Percentiles rank a stretch among this genome's conserved stretches.
Evolutionary conservation across 2,888 invertebrate species (phyloP).

Genomic region (Nemurella pictetii): DNA sequence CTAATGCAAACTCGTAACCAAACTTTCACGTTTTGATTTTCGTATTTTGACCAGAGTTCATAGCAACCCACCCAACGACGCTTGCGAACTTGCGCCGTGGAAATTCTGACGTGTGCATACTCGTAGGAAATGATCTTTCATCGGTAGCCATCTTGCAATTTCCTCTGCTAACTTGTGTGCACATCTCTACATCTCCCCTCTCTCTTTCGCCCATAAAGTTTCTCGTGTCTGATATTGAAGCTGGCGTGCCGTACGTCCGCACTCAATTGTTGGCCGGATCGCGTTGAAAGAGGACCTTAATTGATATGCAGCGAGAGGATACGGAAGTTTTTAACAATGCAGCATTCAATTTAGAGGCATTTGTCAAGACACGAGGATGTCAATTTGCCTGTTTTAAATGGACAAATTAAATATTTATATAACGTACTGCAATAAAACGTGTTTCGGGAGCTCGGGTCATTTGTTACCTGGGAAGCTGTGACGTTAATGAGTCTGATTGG

Average conservation of each 20-base stretch:
- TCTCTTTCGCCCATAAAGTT: too few relatives aligned
- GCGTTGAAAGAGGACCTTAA: not conserved
- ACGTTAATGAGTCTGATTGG: not conserved
- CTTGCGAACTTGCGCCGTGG: not conserved
- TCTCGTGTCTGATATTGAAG: not conserved
- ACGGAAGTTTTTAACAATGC: not conserved
- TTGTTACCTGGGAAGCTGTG: not conserved
- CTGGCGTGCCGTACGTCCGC: not conserved
- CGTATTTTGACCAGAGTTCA: not conserved
- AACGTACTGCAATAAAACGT: not conserved
- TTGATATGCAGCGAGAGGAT: not conserved
- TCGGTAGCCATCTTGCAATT: conserved; percentile 8
- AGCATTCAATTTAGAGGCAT: not conserved
- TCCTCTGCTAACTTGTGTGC: not conserved
- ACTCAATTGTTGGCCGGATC: not conserved
- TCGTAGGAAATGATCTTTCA: conserved; percentile 9
- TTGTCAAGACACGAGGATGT: not conserved
- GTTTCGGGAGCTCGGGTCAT: not conserved
- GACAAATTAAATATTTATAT: not conserved
- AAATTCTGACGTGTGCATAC: not conserved
- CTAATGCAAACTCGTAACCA: not conserved
- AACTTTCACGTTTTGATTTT: not conserved
- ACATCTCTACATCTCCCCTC: too few relatives aligned
- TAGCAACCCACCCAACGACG: not conserved
- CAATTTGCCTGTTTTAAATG: not conserved